Percentiles rank a stretch among this genome's conserved stretches.
These are phyloP conservation scores for Oscheius sp. DNA, from an alignment of 2,888 invertebrate genomes.

Conservation along the genomic window DNA sequence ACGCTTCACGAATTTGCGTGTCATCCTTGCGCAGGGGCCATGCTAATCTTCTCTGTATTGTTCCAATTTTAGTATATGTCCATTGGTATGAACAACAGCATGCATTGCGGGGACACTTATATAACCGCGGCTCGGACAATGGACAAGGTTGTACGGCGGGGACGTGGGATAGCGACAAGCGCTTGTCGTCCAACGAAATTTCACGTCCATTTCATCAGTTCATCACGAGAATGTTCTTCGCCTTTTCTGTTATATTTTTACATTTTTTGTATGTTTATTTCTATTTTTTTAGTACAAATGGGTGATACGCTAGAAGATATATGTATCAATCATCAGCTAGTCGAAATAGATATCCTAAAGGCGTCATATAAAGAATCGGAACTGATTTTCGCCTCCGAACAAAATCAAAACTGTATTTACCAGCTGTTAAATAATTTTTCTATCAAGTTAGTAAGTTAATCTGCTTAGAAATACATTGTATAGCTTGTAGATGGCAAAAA, in stretches of 20 bases:
- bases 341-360: slow-evolving; percentile 2
- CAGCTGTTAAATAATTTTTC: background rate
- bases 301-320: too few species aligned
- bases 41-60: slow-evolving; percentile 92
- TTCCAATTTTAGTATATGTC: slow-evolving; percentile 82
- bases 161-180: too few species aligned
- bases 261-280: too few species aligned
- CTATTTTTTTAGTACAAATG: too few species aligned
- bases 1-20: slow-evolving; percentile 91
- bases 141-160: too few species aligned
- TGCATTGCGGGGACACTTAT: background rate
- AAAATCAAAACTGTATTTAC: background rate
- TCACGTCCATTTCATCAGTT: too few species aligned
- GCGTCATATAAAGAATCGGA: background rate
- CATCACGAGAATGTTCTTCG: too few species aligned
- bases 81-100: slow-evolving; percentile 24
- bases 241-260: too few species aligned
- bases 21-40: slow-evolving; percentile 91
- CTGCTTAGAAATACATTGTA: background rate
- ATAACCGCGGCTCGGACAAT: too few species aligned
- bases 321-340: background rate
- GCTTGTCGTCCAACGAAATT: too few species aligned
- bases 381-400: background rate
- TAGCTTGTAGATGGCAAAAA: background rate
- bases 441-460: slow-evolving; percentile 12